A percentile compares a stretch with the other conserved stretches of the same genome.
Evolutionary conservation across 1,140 invertebrate genomes (phyloP).

Genomic region (Cephus cinctus): DNA sequence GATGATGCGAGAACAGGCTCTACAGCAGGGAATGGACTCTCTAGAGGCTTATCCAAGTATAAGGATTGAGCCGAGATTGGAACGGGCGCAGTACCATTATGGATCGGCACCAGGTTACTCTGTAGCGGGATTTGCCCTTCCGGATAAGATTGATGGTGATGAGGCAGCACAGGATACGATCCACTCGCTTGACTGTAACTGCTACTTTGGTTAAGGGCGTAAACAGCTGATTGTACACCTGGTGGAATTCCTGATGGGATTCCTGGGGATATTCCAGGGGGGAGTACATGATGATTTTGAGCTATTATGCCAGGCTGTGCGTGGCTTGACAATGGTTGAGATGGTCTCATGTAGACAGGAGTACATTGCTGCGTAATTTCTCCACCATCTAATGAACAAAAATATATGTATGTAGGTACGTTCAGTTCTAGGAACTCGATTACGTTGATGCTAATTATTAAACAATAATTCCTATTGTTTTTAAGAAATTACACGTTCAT

Average conservation of each 20-base stretch:
- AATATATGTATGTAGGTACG: neutral
- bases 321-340: slow-evolving; percentile 21
- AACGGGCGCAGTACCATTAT: slow-evolving; percentile 28
- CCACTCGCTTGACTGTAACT: slow-evolving; percentile 27
- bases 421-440: too few species aligned
- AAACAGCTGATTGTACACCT: slow-evolving; percentile 31
- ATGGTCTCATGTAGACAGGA: slow-evolving; percentile 28
- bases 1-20: slow-evolving; percentile 10
- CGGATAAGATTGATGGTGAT: slow-evolving; percentile 24
- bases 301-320: slow-evolving; percentile 13
- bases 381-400: slow-evolving; percentile 15
- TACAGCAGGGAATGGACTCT: slow-evolving; percentile 12
- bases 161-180: slow-evolving; percentile 15
- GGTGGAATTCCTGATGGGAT: slow-evolving; percentile 25
- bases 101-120: slow-evolving; percentile 34
- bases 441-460: too few species aligned
- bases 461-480: slow-evolving; percentile 1
- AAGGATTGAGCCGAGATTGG: slow-evolving; percentile 21
- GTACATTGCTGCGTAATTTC: slow-evolving; percentile 24
- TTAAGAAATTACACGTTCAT: neutral
- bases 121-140: slow-evolving; percentile 27
- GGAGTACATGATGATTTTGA: slow-evolving; percentile 25
- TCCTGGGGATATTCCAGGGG: slow-evolving; percentile 26
- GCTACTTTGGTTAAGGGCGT: slow-evolving; percentile 30
- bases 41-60: slow-evolving; percentile 24